Conservation (phyloP, 1,140 invertebrate species). For the Anastatus disparis region DNA sequence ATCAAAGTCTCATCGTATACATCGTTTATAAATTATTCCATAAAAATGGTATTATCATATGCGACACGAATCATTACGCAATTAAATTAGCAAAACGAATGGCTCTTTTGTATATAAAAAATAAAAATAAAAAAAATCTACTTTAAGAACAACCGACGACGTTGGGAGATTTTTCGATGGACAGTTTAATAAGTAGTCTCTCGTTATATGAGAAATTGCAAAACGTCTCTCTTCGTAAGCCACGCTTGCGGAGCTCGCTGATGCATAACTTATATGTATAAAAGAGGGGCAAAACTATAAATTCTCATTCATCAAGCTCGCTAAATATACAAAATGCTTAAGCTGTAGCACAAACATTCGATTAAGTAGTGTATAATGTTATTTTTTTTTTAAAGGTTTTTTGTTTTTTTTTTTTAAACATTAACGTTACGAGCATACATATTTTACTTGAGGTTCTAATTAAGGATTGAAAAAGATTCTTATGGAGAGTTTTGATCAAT, state of each 20-base stretch:
- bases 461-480: background rate
- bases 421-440: background rate
- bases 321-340: conserved; percentile 16
- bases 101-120: background rate
- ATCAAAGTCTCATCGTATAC: too few relatives aligned
- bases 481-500: background rate
- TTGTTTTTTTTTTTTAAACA: background rate
- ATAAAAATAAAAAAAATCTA: too few relatives aligned
- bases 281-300: background rate
- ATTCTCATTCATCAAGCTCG: conserved; percentile 20
- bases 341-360: background rate
- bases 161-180: background rate
- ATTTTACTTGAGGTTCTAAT: conserved; percentile 3
- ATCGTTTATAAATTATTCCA: background rate
- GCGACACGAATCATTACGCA: background rate
- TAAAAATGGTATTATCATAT: background rate
- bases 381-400: background rate
- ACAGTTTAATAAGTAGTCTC: conserved; percentile 29
- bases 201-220: conserved; percentile 33
- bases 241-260: background rate
- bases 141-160: background rate
- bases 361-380: background rate
- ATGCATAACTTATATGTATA: conserved; percentile 13
- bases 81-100: conserved; percentile 20
- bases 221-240: background rate